Conservation (phyloP, 2,797 vertebrate genomes). For the Sebastolobus alascanus region DNA sequence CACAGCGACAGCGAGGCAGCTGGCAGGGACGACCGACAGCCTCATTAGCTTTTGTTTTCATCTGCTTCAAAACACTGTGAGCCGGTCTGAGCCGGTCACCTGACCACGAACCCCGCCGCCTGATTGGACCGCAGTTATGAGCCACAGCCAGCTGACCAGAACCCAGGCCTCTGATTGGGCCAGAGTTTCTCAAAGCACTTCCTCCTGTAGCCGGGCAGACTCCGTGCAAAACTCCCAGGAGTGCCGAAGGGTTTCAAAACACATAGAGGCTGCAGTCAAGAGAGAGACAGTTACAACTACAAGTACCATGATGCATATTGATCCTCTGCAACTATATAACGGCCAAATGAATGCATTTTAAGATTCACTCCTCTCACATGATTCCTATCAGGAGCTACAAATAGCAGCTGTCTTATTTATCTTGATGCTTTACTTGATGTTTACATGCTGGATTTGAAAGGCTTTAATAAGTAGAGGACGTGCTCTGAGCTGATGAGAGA, state of each 20-base stretch:
- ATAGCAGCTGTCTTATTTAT: neutral
- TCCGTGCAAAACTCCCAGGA: conserved; percentile 57
- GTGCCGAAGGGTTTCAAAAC: conserved; percentile 26
- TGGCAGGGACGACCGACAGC: conserved; percentile 60
- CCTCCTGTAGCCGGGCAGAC: conserved; percentile 86
- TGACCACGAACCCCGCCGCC: conserved; percentile 51
- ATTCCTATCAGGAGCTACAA: neutral
- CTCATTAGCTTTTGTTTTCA: conserved; percentile 83
- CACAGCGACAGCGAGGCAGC: conserved; percentile 53
- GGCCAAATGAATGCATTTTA: too few relatives aligned
- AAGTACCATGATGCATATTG: too few relatives aligned
- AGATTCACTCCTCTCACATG: neutral
- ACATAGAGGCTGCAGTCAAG: conserved; percentile 34
- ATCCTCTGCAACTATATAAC: neutral
- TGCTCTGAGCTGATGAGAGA: neutral
- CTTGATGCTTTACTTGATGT: neutral
- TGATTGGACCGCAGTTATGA: conserved; percentile 49
- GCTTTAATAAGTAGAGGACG: neutral
- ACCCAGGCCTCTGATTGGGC: conserved; percentile 72
- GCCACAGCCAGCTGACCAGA: conserved; percentile 69
- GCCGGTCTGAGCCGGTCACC: conserved; percentile 68
- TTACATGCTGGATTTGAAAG: neutral
- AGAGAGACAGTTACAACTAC: neutral
- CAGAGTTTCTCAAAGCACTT: conserved; percentile 70
- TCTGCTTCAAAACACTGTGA: conserved; percentile 72